These are phyloP conservation scores for Zapornia atra DNA, from an alignment of 2,113 vertebrate genomes.

Conservation along the genomic window DNA sequence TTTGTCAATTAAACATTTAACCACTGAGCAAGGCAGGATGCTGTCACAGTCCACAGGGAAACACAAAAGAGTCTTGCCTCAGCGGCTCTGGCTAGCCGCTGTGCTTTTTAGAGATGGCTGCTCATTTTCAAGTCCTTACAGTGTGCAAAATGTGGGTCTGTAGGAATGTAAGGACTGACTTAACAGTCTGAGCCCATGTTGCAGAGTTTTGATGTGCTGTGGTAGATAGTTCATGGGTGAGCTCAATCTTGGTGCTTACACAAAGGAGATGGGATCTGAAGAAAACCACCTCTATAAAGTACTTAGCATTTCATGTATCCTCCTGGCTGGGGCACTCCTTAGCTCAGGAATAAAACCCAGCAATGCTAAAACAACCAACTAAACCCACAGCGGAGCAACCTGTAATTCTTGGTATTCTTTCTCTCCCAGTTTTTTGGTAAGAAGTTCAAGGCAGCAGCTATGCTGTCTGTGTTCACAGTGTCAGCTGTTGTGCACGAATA, in stretches of 20 bases:
- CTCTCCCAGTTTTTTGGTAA: slow-evolving; percentile 86
- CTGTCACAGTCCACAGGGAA: neutral
- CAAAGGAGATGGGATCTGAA: neutral
- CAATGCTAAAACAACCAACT: neutral
- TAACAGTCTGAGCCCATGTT: neutral
- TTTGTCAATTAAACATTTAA: neutral
- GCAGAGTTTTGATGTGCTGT: neutral
- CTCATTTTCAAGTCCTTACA: neutral
- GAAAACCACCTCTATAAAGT: neutral
- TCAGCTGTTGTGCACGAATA: slow-evolving; percentile 94
- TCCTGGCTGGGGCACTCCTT: neutral
- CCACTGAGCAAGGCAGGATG: neutral
- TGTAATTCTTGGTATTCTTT: neutral
- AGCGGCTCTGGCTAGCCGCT: neutral
- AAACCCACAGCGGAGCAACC: neutral
- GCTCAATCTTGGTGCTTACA: neutral
- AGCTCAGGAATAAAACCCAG: neutral
- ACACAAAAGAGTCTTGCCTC: neutral
- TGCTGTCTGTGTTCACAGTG: slow-evolving; percentile 89
- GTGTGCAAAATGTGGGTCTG: neutral
- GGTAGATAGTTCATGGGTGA: neutral
- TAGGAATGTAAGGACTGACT: neutral
- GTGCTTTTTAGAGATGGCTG: neutral
- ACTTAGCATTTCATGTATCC: neutral
- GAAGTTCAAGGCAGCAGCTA: slow-evolving; percentile 86